Base-by-base conservation (phyloP, 2,113 vertebrate genomes). In the Strigops habroptila region DNA sequence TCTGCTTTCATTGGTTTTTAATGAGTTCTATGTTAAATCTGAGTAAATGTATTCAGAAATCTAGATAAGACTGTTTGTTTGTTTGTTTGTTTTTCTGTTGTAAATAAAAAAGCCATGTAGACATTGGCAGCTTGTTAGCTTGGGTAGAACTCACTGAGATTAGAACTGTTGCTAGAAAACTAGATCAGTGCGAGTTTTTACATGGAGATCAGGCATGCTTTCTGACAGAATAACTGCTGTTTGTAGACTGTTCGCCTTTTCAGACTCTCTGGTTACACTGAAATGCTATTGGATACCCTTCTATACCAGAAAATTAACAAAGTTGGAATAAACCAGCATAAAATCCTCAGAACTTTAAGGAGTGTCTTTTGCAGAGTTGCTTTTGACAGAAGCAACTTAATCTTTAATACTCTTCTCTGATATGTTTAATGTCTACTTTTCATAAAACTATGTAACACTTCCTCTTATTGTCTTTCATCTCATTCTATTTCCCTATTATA, bases 41-140 rank as follows among this genome's bases (percentile, higher is more conserved):
- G 33, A 90, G 27, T 48, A 75, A 60, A 93, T 79, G 55, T 94
- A 84, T 96, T 94, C 55, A 82, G 43, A 90, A 77, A 77, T 79
- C 53, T 78, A 77, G 37, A 39, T 80, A 83, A 63, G 28, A 31
- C 3, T 48, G 12, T 30, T 35, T 39, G 51, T 71, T 43, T 31
- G 30, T 51, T 39, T 8, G 25, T 9, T 27, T 12, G 3, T 68
- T 81, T 84, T 77, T 49, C n/a, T 52, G 17, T 49, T 91, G 24
- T 60, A 44, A 74, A 31, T 87, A 80, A 81, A 87, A 80, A 81
- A 87, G 78, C 6, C 30, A 39, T 71, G 18, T 60, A 67, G 14
- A 60, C 90, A 48, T 6, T 71, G n/a, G 4, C 17, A 83, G 10
- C 65, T 59, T 82, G 9, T 69, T 82, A 27, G 7, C n/a, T 87